Evolutionary conservation across 2,797 vertebrate genomes (phyloP), one percentile per base, ranked within the genome.

Genomic region (Natrix natrix): DNA sequence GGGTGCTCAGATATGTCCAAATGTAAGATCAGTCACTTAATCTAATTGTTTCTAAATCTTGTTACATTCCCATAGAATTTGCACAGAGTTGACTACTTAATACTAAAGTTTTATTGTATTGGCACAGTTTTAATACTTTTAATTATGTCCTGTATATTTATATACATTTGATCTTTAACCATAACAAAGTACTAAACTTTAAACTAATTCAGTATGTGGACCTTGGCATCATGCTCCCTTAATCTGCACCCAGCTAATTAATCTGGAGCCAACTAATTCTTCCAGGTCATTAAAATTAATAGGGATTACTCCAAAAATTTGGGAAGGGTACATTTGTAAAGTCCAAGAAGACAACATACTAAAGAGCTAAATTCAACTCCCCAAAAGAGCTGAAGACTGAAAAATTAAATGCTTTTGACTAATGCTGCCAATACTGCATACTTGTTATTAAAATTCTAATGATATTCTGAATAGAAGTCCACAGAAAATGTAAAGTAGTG

Each of bases 171-270:
- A 37, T 74, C 32, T 74, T 37, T 37, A 74, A 74, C 69, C 32
- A 74, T 37, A 74, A 32, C 7, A 20, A 74, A 74, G 32, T 74
- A 37, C 32, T 74, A 74, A 74, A 74, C 32, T 37, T 37, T 74
- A 74, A 74, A 74, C 32, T 74, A 20, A 74, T 74, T 74, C 32
- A 74, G 32, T 94, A n/a, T 93, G 92, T 37, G 69, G 32, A 74
- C 32, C 69, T 74, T 74, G 69, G 32, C 16, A 74, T 20, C 37
- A 37, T 74, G 32, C 14, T 74, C 32, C 7, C 32, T 37, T 74
- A 32, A 37, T 74, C 69, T 74, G 32, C 32, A 74, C 32, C 69
- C 32, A 37, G 32, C 32, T 74, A 37, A 74, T 74, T 37, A 16
- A 16, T 74, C 20, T 8, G 69, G 20, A 74, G 16, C 32, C 16